Percentiles rank a stretch among this genome's conserved stretches.
Conservation (phyloP, 2,113 vertebrate genomes). For the Dinomys branickii region DNA sequence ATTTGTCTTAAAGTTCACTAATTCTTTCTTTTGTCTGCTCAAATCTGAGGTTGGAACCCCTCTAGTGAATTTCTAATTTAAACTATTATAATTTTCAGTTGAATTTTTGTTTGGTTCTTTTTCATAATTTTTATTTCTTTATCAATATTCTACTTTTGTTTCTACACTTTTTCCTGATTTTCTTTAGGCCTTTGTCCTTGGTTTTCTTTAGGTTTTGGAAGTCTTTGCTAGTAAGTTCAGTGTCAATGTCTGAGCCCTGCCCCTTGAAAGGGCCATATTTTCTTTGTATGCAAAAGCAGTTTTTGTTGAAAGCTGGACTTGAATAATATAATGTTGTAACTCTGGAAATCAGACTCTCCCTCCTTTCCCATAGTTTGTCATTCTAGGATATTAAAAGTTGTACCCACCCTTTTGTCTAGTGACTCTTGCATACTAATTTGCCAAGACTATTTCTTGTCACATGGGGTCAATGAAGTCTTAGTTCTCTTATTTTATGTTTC, state of each 20-base stretch:
- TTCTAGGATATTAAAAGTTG: constrained; percentile 18
- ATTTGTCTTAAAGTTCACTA: constrained; percentile 22
- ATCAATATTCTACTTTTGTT: constrained; percentile 39
- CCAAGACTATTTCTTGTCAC: constrained; percentile 40
- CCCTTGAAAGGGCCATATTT: background rate
- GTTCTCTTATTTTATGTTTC: constrained; percentile 35
- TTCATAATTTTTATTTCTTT: constrained; percentile 27
- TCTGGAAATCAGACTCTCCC: constrained; percentile 13
- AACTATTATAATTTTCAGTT: constrained; percentile 3
- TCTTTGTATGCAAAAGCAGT: background rate
- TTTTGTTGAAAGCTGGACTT: constrained; percentile 42
- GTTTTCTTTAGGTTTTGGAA: constrained; percentile 19
- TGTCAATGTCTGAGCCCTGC: background rate
- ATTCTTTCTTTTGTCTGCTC: constrained; percentile 39
- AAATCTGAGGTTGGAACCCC: background rate
- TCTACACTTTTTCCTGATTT: background rate
- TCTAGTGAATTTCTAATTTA: constrained; percentile 20
- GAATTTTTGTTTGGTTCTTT: constrained; percentile 42
- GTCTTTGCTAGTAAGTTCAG: constrained; percentile 41
- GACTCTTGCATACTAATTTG: constrained; percentile 44
- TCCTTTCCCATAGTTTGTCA: background rate
- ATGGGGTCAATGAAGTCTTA: background rate
- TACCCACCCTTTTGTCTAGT: background rate
- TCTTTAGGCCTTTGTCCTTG: constrained; percentile 2
- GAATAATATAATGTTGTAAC: constrained; percentile 4